Percentiles rank a stretch among this genome's conserved stretches.
These are phyloP conservation scores for Phylloscopus collybita DNA, from an alignment of 2,797 vertebrate genomes.

Conservation along the genomic window DNA sequence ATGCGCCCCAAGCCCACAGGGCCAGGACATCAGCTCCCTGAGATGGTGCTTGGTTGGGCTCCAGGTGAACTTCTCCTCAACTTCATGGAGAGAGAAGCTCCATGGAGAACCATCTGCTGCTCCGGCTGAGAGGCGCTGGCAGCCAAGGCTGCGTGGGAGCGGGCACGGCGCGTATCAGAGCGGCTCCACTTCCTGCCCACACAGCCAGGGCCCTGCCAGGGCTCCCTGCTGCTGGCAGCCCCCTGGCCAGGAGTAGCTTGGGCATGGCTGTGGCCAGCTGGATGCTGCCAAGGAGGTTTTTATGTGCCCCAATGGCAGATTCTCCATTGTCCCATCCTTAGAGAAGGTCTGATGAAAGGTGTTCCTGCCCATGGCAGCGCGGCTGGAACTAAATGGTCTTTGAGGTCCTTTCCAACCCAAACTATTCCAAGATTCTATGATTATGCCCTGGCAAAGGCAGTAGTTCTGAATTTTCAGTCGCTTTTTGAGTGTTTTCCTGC, in stretches of 20 bases:
- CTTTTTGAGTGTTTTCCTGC: background rate
- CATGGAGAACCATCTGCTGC: slow-evolving; percentile 50
- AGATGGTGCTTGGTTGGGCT: background rate
- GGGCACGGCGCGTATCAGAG: slow-evolving; percentile 8
- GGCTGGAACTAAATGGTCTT: background rate
- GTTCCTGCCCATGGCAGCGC: background rate
- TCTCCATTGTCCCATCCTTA: background rate
- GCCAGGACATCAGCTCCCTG: background rate
- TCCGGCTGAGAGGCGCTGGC: background rate
- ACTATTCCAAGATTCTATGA: fast-evolving
- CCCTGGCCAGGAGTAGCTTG: fast-evolving
- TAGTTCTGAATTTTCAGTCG: background rate
- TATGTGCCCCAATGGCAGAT: fast-evolving
- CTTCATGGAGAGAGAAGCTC: background rate
- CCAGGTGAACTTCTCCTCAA: slow-evolving; percentile 50
- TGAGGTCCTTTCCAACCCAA: background rate
- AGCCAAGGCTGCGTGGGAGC: slow-evolving; percentile 60
- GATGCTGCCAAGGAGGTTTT: background rate
- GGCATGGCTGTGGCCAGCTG: fast-evolving
- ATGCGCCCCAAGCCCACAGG: fast-evolving
- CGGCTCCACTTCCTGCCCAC: background rate
- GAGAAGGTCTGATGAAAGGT: background rate
- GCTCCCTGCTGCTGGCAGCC: background rate
- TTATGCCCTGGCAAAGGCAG: fast-evolving
- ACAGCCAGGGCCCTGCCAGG: background rate